Conservation (phyloP, 2,888 invertebrate genomes). For the Augochlorella aurata region DNA sequence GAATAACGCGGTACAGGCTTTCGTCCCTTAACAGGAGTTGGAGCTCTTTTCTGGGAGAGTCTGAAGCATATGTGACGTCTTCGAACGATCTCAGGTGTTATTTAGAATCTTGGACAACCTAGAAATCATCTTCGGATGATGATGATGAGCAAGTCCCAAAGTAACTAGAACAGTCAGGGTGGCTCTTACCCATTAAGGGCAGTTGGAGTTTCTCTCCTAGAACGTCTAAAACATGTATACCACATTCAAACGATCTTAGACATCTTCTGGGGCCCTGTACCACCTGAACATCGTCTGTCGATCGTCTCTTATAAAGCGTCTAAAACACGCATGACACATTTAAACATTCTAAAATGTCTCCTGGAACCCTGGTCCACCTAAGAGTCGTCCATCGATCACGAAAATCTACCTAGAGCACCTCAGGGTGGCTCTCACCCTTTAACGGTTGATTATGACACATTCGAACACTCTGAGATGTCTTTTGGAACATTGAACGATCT, state of each 20-base stretch:
- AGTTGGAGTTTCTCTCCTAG: neutral
- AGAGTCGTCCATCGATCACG: neutral
- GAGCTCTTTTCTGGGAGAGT: neutral
- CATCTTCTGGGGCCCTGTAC: neutral
- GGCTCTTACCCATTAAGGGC: neutral
- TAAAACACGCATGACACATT: neutral
- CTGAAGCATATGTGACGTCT: neutral
- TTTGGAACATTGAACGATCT: neutral
- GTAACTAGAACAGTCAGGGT: neutral
- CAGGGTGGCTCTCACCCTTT: neutral
- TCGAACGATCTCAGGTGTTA: neutral
- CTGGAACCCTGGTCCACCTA: neutral
- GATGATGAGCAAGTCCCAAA: neutral
- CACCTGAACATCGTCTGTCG: neutral
- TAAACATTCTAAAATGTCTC: neutral
- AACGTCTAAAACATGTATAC: neutral
- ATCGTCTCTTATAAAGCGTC: neutral
- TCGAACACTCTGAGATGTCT: neutral
- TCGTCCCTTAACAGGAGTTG: neutral
- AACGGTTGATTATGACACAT: neutral
- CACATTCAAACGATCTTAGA: neutral
- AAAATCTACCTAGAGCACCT: neutral
- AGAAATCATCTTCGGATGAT: neutral
- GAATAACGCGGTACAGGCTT: neutral
- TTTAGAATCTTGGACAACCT: neutral